Evolutionary conservation across 2,797 vertebrate genomes (phyloP).

Genomic region (Rhinella marina): DNA sequence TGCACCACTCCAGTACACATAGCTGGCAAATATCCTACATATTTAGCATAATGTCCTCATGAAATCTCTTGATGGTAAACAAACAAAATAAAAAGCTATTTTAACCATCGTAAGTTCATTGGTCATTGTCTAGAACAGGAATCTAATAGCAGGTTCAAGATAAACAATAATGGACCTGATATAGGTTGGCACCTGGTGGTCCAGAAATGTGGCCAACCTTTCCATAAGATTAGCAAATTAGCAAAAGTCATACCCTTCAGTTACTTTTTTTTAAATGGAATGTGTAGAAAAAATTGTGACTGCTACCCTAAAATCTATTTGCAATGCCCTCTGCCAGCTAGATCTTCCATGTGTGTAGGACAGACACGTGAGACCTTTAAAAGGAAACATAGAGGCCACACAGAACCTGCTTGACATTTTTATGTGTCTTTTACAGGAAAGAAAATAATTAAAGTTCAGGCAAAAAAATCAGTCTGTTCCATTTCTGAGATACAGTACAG

Average conservation of each 20-base stretch:
- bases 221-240: background rate
- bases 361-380: background rate
- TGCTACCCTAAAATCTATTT: background rate
- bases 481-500: background rate
- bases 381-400: background rate
- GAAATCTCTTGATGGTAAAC: background rate
- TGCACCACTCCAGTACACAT: background rate
- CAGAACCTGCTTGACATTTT: slow-evolving; percentile 19
- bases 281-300: background rate
- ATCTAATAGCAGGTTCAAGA: background rate
- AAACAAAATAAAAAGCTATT: background rate
- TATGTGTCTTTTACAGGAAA: slow-evolving; percentile 28
- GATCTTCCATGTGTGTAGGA: background rate
- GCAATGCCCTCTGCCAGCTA: background rate
- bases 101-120: background rate
- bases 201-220: background rate
- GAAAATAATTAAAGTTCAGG: slow-evolving; percentile 28
- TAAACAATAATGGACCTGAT: background rate
- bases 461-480: background rate
- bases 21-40: background rate
- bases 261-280: too few species aligned
- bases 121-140: background rate
- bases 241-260: background rate
- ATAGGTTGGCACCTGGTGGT: background rate
- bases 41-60: background rate